Evolutionary conservation across 2,113 vertebrate genomes (phyloP).

Genomic region (Myotis yumanensis): DNA sequence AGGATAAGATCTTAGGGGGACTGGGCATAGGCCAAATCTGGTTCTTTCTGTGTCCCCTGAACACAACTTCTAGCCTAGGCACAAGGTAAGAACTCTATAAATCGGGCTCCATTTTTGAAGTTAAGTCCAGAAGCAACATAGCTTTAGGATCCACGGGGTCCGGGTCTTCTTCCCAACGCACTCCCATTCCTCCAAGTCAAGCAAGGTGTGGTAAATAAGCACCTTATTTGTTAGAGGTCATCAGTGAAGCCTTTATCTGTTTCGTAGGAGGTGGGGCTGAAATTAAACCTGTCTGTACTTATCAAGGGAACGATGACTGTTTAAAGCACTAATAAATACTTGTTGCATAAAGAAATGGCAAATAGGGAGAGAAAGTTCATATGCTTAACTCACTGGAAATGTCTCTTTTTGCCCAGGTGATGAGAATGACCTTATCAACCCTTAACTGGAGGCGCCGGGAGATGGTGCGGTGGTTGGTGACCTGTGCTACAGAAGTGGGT

Average conservation of each 20-base stretch:
- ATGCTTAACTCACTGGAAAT: not conserved
- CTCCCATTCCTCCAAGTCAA: not conserved
- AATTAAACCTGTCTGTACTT: constrained; percentile 26
- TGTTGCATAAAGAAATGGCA: constrained; percentile 38
- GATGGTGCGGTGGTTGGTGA: constrained; percentile 99
- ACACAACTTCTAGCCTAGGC: not conserved
- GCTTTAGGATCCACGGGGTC: not conserved
- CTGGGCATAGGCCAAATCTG: not conserved
- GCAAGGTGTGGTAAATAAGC: constrained; percentile 28
- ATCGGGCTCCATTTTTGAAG: constrained; percentile 43
- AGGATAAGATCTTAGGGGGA: not conserved
- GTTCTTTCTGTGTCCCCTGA: constrained; percentile 39
- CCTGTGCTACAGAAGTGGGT: constrained; percentile 99
- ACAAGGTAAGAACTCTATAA: constrained; percentile 9
- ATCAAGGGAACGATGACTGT: not conserved
- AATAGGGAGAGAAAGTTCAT: not conserved
- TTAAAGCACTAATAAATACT: constrained; percentile 36
- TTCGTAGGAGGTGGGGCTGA: not conserved
- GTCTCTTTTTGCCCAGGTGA: constrained; percentile 87
- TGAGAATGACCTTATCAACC: constrained; percentile 98
- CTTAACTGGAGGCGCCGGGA: constrained; percentile 98
- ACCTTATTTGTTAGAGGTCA: constrained; percentile 10
- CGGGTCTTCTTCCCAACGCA: not conserved
- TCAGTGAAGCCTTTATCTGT: constrained; percentile 20
- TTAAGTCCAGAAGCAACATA: constrained; percentile 28